Base-by-base conservation (phyloP, 1,140 invertebrate species). In the Archegozetes longisetosus region DNA sequence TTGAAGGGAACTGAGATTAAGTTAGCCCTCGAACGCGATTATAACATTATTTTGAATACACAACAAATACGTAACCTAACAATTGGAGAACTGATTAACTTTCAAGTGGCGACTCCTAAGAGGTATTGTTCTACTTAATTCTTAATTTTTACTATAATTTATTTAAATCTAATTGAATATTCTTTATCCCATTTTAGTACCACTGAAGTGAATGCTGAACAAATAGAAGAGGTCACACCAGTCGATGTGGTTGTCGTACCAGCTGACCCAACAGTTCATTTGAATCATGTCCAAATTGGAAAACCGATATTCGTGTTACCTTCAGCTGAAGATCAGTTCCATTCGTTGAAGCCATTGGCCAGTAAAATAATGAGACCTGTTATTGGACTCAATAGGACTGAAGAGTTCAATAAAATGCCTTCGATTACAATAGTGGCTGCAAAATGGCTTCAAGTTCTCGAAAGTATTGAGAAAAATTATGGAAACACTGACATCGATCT, bases 1-100 rank as follows among this genome's bases (percentile, higher is more conserved):
- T 74, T 98, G 40, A 96, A 97, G 92, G 89, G 88, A 55, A 88
- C 93, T 0, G 93, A 98, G 76, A 89, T 98, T 63, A 95, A 94
- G 22, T 61, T 64, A 53, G 61, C 22, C 2, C 26, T 64, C 25
- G 63, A 64, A 49, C 55, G 63, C 20, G 63, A 64, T 25, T 64
- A 64, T 24, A 61, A 64, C 47, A n/a, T 60, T 9, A 40, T 63
- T 24, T 48, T 64, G 3, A 22, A 55, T 0, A 46, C 55, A 1
- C 60, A 63, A 56, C 61, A 64, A 28, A 53, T 64, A 28, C 63
- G 63, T 47, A 40, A 62, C 24, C 46, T 64, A 9, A 64, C 29
- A 4, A 64, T 64, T 28, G 52, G 28, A 26, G 46, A 59, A 20
- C 49, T 64, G 13, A 26, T 49, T 2, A 29, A 63, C 32, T 61